These are phyloP conservation scores for Acanthopagrus latus DNA, from an alignment of 2,797 vertebrate species.

Conservation along the genomic window DNA sequence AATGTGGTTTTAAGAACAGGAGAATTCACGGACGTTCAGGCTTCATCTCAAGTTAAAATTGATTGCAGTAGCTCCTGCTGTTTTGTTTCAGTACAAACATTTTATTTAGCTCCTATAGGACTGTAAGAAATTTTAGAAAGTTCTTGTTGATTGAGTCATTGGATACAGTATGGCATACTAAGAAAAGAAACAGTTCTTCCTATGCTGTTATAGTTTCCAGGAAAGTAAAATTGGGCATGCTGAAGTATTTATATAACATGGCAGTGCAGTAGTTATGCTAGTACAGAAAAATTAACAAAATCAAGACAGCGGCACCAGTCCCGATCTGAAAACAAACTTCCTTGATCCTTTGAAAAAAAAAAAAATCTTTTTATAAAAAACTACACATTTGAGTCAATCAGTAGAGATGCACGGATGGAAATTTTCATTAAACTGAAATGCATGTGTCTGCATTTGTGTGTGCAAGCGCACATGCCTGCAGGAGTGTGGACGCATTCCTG, in stretches of 20 bases:
- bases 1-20: slow-evolving; percentile 46
- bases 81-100: slow-evolving; percentile 39
- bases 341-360: neutral
- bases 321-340: neutral
- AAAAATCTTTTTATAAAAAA: neutral
- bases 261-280: neutral
- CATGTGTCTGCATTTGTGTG: slow-evolving; percentile 26
- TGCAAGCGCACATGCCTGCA: slow-evolving; percentile 34
- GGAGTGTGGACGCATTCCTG: slow-evolving; percentile 72
- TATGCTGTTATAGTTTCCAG: slow-evolving; percentile 45
- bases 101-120: slow-evolving; percentile 18
- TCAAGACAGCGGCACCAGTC: neutral
- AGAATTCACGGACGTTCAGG: slow-evolving; percentile 26
- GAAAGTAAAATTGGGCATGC: slow-evolving; percentile 31
- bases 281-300: neutral
- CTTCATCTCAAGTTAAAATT: slow-evolving; percentile 50
- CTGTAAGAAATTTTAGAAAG: slow-evolving; percentile 25
- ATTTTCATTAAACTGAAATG: slow-evolving; percentile 51
- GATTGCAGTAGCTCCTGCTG: slow-evolving; percentile 38
- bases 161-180: slow-evolving; percentile 27
- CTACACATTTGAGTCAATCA: slow-evolving; percentile 25
- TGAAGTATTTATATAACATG: slow-evolving; percentile 11
- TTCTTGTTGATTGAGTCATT: slow-evolving; percentile 45
- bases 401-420: slow-evolving; percentile 46
- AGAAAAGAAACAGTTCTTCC: slow-evolving; percentile 8